Base-by-base conservation (phyloP, 2,113 vertebrate species). In the Hyla sarda region DNA sequence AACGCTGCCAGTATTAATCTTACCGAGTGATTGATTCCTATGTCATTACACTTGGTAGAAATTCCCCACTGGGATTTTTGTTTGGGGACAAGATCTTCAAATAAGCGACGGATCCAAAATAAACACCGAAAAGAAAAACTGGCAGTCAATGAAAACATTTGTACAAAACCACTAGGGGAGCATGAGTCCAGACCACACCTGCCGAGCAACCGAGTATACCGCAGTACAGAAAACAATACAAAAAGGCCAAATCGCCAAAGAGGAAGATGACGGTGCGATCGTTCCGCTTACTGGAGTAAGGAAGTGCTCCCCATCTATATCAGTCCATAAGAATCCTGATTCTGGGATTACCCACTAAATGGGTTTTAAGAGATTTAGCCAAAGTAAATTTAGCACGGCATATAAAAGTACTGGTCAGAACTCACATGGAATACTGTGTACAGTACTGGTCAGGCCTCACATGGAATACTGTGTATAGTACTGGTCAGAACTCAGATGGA, bases 81-180 rank as follows among this genome's bases (percentile, higher is more conserved):
- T 78, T 78, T 52, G 25, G 30, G 50, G 50, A 78, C 50, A 32
- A 78, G 48, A 52, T 78, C 50, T 78, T 78, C 75, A 78, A 78
- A 78, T 30, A 52, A 78, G 75, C 14, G 6, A 11, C 9, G 9
- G 17, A 34, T 78, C 75, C 75, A 78, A 78, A 50, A 34, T 50
- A 78, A 78, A 78, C 75, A 78, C 7, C 54, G 75, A 78, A 56
- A 67, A 41, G n/a, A 50, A 78, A 56, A 45, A 75, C 37, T 78
- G 30, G 14, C 75, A 54, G 48, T 32, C 25, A 78, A 78, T 78
- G 75, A 54, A 75, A 47, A 28, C 73, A 75, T 25, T 75, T 48
- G 45, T 48, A 8, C 25, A 28, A 50, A 75, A 75, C 21, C 45
- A 25, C 72, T 16, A 74, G n/a, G 25, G 11, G 11, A 25, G 12